Evolutionary conservation across 2,888 invertebrate species (phyloP).

Genomic region (Apotomis turbidana): DNA sequence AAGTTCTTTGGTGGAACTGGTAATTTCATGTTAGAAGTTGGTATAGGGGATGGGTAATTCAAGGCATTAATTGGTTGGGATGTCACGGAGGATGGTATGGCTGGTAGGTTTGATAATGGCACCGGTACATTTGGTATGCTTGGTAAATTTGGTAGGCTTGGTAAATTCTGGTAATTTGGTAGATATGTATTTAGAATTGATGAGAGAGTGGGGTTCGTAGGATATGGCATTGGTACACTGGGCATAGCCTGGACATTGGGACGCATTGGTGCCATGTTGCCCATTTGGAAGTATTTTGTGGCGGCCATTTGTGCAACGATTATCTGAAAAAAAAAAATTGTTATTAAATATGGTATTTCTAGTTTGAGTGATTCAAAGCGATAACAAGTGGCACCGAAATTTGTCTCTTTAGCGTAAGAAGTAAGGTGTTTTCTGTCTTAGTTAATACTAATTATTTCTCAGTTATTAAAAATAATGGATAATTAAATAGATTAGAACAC

Average conservation of each 20-base stretch:
- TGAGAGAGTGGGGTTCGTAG: constrained; percentile 8
- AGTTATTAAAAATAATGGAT: no score
- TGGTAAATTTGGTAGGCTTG: constrained; percentile 5
- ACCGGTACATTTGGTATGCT: constrained; percentile 1
- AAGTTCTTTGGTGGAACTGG: neutral
- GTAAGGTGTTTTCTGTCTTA: no score
- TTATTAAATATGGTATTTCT: neutral
- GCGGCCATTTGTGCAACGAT: constrained; percentile 22
- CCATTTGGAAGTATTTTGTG: constrained; percentile 34
- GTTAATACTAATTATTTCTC: no score
- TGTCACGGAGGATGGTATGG: neutral
- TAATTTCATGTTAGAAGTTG: neutral
- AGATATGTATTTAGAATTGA: constrained; percentile 22
- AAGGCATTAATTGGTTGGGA: constrained; percentile 1
- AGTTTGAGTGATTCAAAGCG: neutral
- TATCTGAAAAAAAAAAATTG: constrained; percentile 29
- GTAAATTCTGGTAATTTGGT: constrained; percentile 16
- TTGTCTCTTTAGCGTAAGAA: no score
- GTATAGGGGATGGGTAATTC: neutral
- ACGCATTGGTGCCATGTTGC: constrained; percentile 3
- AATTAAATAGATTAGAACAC: no score
- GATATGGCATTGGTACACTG: constrained; percentile 23
- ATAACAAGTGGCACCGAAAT: no score
- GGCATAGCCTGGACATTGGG: neutral
- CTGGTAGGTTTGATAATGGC: constrained; percentile 9